Base-by-base conservation (phyloP, 2,888 invertebrate species). In the Lasioglossum marginatum region DNA sequence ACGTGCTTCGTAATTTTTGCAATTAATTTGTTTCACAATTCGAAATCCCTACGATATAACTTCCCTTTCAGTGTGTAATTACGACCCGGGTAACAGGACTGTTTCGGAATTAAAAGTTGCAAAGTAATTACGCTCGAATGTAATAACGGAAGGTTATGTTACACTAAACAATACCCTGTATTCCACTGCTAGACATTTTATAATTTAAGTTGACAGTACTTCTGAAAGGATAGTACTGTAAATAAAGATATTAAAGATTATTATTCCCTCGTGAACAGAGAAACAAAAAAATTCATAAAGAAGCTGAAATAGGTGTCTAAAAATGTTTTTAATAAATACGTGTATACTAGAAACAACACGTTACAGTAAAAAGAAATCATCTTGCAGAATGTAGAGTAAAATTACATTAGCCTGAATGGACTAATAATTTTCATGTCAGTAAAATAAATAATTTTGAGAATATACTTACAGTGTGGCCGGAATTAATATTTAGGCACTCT, bases 61-160 rank as follows among this genome's bases (percentile, higher is more conserved):
- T 27, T 48, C 23, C 27, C 48, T 77, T 57, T 73, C 57, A 37
- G 40, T 31, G 77, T 45, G 77, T 68, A 74, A 83, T 83, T 77
- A 68, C 83, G 37, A 48, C 45, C n/a, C 23, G 48, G 14, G 23
- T 19, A 40, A 48, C 57, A 74, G 60, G 57, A 83, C 60, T 77
- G 73, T 77, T 78, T 40, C 27, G n/a, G 31, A 78, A 84, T 84
- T 77, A 83, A 84, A 78, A 84, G 77, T 84, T 77, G 83, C 45
- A 12, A 48, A n/a, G 45, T 45, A 48, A 74, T 83, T 27, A 34
- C 60, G 57, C 8, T 31, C 40, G 57, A 19, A 40, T 27, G 10
- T 6, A 19, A 19, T 72, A 83, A 68, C 83, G 48, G 74, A n/a
- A 40, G 48, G 31, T 40, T 31, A 16, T 40, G 48, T 48, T 23